Conservation (phyloP, 2,113 vertebrate genomes). For the Oxygymnocypris stewartii region DNA sequence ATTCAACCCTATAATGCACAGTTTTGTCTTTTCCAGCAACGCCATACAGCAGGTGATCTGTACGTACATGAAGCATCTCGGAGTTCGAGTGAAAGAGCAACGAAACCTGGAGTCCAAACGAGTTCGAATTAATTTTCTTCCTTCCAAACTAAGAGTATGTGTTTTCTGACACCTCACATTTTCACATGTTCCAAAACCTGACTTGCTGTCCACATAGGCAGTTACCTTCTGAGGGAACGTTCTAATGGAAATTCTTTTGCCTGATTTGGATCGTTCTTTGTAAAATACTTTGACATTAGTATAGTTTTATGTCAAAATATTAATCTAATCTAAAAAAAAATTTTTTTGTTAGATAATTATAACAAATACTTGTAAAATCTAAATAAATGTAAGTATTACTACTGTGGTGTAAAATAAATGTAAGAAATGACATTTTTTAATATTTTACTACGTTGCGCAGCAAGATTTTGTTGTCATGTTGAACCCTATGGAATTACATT, state of each 20-base stretch:
- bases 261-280: background rate
- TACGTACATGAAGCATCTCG: constrained; percentile 95
- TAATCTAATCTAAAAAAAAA: background rate
- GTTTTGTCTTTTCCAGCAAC: constrained; percentile 70
- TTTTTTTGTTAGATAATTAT: no score
- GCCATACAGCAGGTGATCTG: constrained; percentile 91
- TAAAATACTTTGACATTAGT: background rate
- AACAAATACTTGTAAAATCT: background rate
- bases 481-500: background rate
- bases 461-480: no score
- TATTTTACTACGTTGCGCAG: no score
- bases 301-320: background rate
- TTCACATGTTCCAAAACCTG: constrained; percentile 30
- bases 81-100: constrained; percentile 90
- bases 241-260: background rate
- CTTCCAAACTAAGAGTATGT: constrained; percentile 88
- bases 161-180: background rate
- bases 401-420: background rate
- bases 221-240: background rate
- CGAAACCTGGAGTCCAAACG: constrained; percentile 90
- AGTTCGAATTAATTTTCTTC: constrained; percentile 87
- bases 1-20: background rate
- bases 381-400: background rate
- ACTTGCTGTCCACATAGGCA: background rate
- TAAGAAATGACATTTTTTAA: no score